Evolutionary conservation across 35 echinoderm and acorn worm genomes (phyloP).

Genomic region (Ophiothrix spiculata): DNA sequence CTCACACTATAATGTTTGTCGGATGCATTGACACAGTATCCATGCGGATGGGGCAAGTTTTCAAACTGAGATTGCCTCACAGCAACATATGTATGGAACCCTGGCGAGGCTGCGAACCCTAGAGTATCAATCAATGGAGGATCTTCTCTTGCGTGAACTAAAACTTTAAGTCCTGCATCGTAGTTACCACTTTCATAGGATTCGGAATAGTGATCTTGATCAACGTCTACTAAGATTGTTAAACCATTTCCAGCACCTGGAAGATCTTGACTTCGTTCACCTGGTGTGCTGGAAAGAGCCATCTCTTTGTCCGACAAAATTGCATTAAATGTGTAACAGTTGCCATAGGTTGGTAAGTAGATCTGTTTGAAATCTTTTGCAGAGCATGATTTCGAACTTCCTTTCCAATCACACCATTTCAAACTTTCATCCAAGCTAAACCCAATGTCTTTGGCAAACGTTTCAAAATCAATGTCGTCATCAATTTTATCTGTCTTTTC

Average conservation of each 20-base stretch:
- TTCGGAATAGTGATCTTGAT: not conserved
- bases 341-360: not conserved
- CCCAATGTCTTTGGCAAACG: not conserved
- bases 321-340: no score
- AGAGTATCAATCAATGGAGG: not conserved
- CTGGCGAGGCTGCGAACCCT: not conserved
- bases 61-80: not conserved
- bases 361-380: not conserved
- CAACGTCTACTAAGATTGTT: no score
- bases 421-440: not conserved
- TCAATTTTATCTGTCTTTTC: no score
- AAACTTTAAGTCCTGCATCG: not conserved
- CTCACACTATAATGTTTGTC: not conserved
- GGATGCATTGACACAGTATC: not conserved
- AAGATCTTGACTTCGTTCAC: not conserved
- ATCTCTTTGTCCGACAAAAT: no score
- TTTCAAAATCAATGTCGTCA: not conserved
- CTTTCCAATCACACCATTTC: not conserved
- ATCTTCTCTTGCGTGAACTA: not conserved
- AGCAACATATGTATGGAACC: no score
- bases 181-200: not conserved
- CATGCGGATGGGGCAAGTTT: not conserved
- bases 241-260: not conserved
- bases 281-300: no score
- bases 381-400: not conserved